Base-by-base conservation (phyloP, 2,888 invertebrate genomes). In the Pterobdella sp. region DNA sequence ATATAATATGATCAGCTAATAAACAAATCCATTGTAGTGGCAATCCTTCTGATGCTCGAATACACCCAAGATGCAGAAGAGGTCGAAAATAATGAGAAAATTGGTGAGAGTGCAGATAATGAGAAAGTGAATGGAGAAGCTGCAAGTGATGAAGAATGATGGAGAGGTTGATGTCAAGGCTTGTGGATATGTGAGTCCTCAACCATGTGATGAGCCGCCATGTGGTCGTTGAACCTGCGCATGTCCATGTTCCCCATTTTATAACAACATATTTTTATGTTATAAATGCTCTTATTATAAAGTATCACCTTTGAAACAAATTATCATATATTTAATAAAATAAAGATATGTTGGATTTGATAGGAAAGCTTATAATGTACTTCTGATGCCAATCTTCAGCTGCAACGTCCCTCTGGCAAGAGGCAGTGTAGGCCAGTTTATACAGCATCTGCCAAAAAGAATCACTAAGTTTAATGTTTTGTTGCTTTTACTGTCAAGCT, bases 401-500 rank as follows among this genome's bases (percentile, higher is more conserved):
- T 3, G 82, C 80, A 60, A 81, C 76, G 75, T 85, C 84, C 42
- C 85, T 78, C 73, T 82, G 82, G 72, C 83, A 83, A 1, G 82
- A 80, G 73, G 84, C 84, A 1, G 83, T 83, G 78, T 85, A 84
- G 4, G 86, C 86, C 77, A 84, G 77, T 75, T 84, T 84, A 80
- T 85, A 86, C 75, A 86, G 80, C 4, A 85, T 83, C 83, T 83
- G 76, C 32, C 14, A 10, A 37, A 10, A 36, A 49, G 49, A 26
- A 66, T 56, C 29, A 71, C 4, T 31, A 34, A 42, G 7, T 22
- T 14, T 22, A 42, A 14, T 42, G 49, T 10, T 10, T 18, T 68
- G 10, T 36, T 14, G 14, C 35, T 67, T 14, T 65, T 26, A 18
- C 65, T 67, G 66, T 68, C 35, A 68, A 68, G 36, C 14, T 14